Base-by-base conservation (phyloP, 2,888 invertebrate species). In the Cheilosia variabilis region DNA sequence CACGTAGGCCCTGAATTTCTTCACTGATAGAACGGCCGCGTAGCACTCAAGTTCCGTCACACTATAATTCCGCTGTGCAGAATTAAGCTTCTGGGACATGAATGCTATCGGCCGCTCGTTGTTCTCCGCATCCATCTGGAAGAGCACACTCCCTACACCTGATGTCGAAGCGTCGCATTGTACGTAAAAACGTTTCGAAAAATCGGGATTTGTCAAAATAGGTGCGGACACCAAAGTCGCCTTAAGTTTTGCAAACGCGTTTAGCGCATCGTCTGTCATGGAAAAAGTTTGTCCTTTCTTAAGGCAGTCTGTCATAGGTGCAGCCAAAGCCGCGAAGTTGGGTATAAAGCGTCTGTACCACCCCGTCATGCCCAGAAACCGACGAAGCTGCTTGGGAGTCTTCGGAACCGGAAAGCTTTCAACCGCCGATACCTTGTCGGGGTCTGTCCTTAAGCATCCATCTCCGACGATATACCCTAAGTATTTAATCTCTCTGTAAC, bases 401-500 rank as follows among this genome's bases (percentile, higher is more conserved):
- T 47, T 47, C 0, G 47, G 47, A 22, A 47, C 47, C 9, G 47
- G 47, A 10, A 47, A 47, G 1, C 9, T 19, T 0, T 47, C 47
- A 2, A 47, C 47, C 22, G 19, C 47, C 47, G 47, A 47, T n/a
- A 43, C 43, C 7, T 43, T 43, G 43, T n/a, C n/a, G 5, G 15
- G 15, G 7, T 43, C 43, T n/a, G 43, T n/a, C n/a, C 43, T 37
- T 4, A 37, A 17, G 1, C 37, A 45, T 45, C 50, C 50, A 52
- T 52, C 50, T 0, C 66, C 66, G 13, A 66, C 53, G 1, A 66
- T 27, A 27, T 68, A 68, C 1, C 43, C 52, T 10, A 66, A n/a
- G 15, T 41, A 66, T 10, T 53, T 66, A 2, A 66, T 41, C 10
- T 66, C 66, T 17, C 24, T 52, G n/a, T 45, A 57, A n/a, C 43